Base-by-base conservation (phyloP, 2,797 vertebrate species). In the Furcifer pardalis region DNA sequence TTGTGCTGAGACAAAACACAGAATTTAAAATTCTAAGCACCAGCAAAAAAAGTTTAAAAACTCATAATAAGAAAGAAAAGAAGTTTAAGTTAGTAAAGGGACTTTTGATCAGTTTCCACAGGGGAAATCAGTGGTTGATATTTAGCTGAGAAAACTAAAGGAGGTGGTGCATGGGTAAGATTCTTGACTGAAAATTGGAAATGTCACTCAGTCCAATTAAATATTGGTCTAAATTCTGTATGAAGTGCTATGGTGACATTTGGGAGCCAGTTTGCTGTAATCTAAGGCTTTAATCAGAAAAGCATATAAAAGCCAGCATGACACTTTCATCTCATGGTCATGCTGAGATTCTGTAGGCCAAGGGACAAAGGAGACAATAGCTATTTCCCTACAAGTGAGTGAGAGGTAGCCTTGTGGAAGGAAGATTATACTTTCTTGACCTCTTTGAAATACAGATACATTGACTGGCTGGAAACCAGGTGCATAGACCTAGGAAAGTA, bases 181-280 rank as follows among this genome's bases (percentile, higher is more conserved):
- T 19, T 40, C 8, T 21, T 42, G 9, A 10, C 60, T 52, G 42
- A 17, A 83, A 68, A 25, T 27, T 13, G 81, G 65, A 84, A 77
- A 49, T 32, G 7, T 89, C 12, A 1, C 78, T 74, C 75, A 62
- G 65, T 83, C 77, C 0, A 88, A 82, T 83, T 21, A 75, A 91
- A 84, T 89, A 62, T 32, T 12, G 5, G 46, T 72, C 88, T 91
- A 84, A 8, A 52, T 63, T 86, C 65, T 84, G 72, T 13, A 77
- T 81, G 74, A 42, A 62, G 37, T 32, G 62, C 7, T 32, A 62
- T 27, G 17, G 5, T 75, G 59, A 74, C 30, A 65, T 65, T 46
- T 35, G 25, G 19, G 5, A 63, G 59, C 37, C 8, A 35, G 13
- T 52, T 75, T 49, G 23, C 44, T n/a, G 23, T 27, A 75, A 76